Evolutionary conservation across 2,113 vertebrate species (phyloP).

Genomic region (Onychostruthus taczanowskii): DNA sequence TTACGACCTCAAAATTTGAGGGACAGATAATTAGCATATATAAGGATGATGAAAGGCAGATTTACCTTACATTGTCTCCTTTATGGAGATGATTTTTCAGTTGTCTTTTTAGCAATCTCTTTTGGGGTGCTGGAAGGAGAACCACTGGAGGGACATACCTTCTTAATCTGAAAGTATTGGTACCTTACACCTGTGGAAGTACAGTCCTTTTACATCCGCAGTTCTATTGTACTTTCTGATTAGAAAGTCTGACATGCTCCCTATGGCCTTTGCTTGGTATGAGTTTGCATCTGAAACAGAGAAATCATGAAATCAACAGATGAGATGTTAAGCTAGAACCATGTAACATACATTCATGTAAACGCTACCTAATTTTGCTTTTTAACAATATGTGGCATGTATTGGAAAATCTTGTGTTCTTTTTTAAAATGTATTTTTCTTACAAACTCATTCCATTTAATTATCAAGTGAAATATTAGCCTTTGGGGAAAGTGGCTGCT

Average conservation of each 20-base stretch:
- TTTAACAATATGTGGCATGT: background rate
- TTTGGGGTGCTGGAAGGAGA: background rate
- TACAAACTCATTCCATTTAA: background rate
- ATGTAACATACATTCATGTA: background rate
- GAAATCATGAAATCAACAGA: background rate
- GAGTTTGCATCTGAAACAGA: background rate
- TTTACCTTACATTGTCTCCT: background rate
- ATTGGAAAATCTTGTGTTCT: background rate
- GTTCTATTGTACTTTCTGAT: background rate
- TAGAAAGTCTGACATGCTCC: background rate
- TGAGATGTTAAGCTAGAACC: background rate
- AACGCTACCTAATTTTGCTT: slow-evolving; percentile 9
- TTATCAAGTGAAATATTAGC: background rate
- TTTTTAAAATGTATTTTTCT: background rate
- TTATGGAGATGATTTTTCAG: background rate
- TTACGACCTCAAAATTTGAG: background rate
- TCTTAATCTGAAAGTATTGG: background rate
- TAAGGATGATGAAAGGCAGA: background rate
- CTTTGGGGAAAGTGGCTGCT: background rate
- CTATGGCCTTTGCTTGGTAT: background rate
- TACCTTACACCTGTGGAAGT: background rate
- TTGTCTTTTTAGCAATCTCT: background rate
- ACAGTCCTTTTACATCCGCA: background rate
- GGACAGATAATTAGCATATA: background rate
- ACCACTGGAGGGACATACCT: background rate